Base-by-base conservation (phyloP, 2,888 invertebrate species). In the Chrysodeixis includens region DNA sequence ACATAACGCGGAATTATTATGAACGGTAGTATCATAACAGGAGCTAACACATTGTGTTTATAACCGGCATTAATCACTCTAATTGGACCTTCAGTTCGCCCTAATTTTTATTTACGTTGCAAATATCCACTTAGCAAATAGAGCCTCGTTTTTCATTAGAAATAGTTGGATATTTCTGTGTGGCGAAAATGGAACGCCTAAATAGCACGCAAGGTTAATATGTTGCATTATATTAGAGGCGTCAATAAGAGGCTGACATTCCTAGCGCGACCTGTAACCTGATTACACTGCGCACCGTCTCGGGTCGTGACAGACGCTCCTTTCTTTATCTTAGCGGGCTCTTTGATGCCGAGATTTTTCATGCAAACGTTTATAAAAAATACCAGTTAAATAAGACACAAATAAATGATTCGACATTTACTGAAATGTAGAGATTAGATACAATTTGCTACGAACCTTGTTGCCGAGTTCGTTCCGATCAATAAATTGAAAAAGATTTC, bases 131-230 rank as follows among this genome's bases (percentile, higher is more conserved):
- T 79, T 78, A 76, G 78, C 69, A 71, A 77, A 79, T 75, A 78
- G 71, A 74, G 56, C 62, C 71, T 74, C 59, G 68, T 76, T 72
- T 75, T 77, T 71, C 78, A 78, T 76, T 71, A 60, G 60, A 71
- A 79, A 75, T 66, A 70, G 72, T 70, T 71, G 70, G 79, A 77
- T 71, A 81, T 83, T 82, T 86, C 84, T 87, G 84, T 81, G 83
- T 86, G 83, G 83, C 82, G 83, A 79, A 82, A 84, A 76, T 76
- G 71, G 71, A 85, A 84, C 84, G 83, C 85, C 88, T 93, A 90
- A 92, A 91, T 88, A 90, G 90, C 90, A 80, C 83, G 88, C 94
- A 91, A 93, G 93, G 92, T 89, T 93, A 91, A 92, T 90, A 87
- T 88, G 86, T 87, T 84, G 87, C 88, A 86, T 83, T 84, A 83